A percentile compares a stretch with the other conserved stretches of the same genome.
Conservation (phyloP, 2,113 vertebrate species). For the Megaptera novaeangliae region DNA sequence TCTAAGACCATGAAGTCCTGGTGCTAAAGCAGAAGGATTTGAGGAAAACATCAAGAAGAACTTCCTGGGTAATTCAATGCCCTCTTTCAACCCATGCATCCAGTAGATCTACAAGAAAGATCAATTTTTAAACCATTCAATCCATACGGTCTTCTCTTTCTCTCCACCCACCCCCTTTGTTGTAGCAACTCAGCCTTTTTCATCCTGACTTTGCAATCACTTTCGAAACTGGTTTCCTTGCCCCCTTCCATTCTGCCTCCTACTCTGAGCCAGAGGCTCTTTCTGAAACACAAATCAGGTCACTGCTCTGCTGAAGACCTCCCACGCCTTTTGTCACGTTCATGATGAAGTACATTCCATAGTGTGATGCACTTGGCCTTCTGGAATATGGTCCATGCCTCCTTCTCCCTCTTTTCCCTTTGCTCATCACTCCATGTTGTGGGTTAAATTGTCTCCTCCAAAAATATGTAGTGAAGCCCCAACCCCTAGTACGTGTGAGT, state of each 20-base stretch:
- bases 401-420: not conserved
- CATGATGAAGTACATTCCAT: not conserved
- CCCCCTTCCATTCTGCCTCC: not conserved
- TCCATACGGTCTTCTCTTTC: not conserved
- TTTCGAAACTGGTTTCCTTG: not conserved
- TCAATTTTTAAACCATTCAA: not conserved
- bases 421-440: not conserved
- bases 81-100: not conserved
- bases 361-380: not conserved
- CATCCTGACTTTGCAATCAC: not conserved
- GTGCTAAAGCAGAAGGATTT: not conserved
- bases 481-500: not conserved
- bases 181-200: not conserved
- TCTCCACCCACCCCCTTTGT: not conserved
- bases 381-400: not conserved
- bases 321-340: accelerated
- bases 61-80: not conserved
- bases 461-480: not conserved
- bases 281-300: not conserved
- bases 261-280: not conserved
- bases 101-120: not conserved
- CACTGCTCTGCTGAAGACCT: not conserved
- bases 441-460: not conserved
- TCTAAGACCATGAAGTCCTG: not conserved
- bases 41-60: not conserved